Percentiles rank a stretch among this genome's conserved stretches.
Evolutionary conservation across 2,113 vertebrate genomes (phyloP).

Genomic region (Okapia johnstoni): DNA sequence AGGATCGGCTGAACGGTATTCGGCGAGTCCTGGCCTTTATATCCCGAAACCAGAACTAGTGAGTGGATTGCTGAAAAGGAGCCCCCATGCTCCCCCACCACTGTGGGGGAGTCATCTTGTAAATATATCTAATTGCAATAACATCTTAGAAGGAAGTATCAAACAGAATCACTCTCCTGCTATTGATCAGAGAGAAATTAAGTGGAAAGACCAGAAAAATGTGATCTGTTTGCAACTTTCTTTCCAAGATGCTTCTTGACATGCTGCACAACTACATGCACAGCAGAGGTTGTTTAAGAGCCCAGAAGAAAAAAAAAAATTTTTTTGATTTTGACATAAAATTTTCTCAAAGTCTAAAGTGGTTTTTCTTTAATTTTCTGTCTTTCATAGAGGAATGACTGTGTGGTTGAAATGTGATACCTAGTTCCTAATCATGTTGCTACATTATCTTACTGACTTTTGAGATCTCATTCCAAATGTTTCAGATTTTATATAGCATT

Average conservation of each 20-base stretch:
- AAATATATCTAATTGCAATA: slow-evolving; percentile 79
- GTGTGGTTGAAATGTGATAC: slow-evolving; percentile 79
- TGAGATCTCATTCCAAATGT: slow-evolving; percentile 78
- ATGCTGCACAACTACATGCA: slow-evolving; percentile 76
- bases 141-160: slow-evolving; percentile 72
- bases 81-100: slow-evolving; percentile 31
- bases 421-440: slow-evolving; percentile 70
- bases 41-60: slow-evolving; percentile 74
- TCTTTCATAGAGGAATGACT: slow-evolving; percentile 68
- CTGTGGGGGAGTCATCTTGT: slow-evolving; percentile 61
- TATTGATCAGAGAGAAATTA: slow-evolving; percentile 55
- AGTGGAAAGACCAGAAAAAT: slow-evolving; percentile 68
- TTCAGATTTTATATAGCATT: slow-evolving; percentile 80
- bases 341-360: slow-evolving; percentile 63
- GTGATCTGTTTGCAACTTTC: slow-evolving; percentile 72
- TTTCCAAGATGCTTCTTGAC: slow-evolving; percentile 68
- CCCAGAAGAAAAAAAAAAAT: slow-evolving; percentile 57
- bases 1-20: slow-evolving; percentile 82
- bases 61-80: slow-evolving; percentile 47
- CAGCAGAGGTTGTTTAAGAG: slow-evolving; percentile 72
- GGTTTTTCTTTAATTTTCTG: slow-evolving; percentile 74
- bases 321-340: slow-evolving; percentile 72
- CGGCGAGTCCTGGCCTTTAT: slow-evolving; percentile 83
- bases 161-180: slow-evolving; percentile 49
- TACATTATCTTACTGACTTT: slow-evolving; percentile 76